Base-by-base conservation (phyloP, 2,888 invertebrate genomes). In the Steinernema hermaphroditum region DNA sequence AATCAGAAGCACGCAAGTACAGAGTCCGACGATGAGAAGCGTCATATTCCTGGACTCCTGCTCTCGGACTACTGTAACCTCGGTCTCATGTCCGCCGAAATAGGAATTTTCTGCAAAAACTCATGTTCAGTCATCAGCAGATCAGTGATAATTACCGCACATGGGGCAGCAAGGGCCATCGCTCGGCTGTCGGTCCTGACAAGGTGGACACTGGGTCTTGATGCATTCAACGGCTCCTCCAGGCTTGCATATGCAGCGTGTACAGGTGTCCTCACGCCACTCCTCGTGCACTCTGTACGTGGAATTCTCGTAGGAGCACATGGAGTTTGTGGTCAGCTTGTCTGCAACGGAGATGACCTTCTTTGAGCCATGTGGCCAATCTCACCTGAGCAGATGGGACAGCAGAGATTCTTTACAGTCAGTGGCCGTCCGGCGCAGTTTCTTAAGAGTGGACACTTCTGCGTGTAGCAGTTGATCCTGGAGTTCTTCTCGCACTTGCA, bases 81-180 rank as follows among this genome's bases (percentile, higher is more conserved):
- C 22, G 54, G 54, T 54, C 19, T 54, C 54, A 22, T 54, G 54
- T 2, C 54, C 54, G 2, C 54, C 54, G 54, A 54, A 54, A 27
- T 24, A 54, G 24, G 54, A 22, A 27, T 54, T 54, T 54, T 27
- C 54, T 54, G 54, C 9, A 54, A 27, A 12, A 16, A 37, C 4
- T 12, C 37, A 8, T 12, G 37, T 37, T 37, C 6, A 37, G 37
- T 4, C 6, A 8, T 37, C 37, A 8, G 4, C 37, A n/a, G 43
- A 41, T 46, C 16, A n/a, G 22, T 6, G 16, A 27, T 4, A 16
- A 54, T 27, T 12, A 88, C 88, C 88, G 82, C 90, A 90, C 43
- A 87, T 81, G 19, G 89, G 88, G 77, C 90, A 90, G 81, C 90
- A 90, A 73, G 88, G 88, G 70, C 88, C 88, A 79, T 89, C 89